Conservation (phyloP, 2,797 vertebrate genomes). For the Lithobates sylvaticus region DNA sequence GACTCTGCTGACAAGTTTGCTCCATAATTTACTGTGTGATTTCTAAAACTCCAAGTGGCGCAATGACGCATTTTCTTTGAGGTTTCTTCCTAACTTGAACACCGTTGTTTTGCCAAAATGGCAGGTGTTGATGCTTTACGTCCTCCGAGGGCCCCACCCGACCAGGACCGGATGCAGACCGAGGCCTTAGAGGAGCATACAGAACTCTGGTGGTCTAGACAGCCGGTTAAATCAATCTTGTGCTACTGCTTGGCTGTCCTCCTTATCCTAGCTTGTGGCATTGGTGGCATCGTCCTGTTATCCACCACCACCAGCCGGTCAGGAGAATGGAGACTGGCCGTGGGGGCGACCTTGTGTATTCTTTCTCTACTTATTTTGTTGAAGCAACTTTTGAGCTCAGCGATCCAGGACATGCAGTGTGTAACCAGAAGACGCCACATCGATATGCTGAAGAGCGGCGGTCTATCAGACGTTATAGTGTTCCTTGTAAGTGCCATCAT, state of each 20-base stretch:
- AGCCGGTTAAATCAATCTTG: constrained; percentile 89
- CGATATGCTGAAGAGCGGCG: constrained; percentile 90
- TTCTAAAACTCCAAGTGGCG: neutral
- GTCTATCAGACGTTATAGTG: constrained; percentile 87
- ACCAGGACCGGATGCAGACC: constrained; percentile 83
- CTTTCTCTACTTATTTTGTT: constrained; percentile 90
- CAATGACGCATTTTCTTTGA: neutral
- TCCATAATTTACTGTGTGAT: neutral
- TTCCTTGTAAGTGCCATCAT: constrained; percentile 86
- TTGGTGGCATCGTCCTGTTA: constrained; percentile 89
- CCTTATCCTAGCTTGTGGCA: constrained; percentile 89
- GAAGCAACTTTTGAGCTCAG: constrained; percentile 96
- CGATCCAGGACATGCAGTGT: constrained; percentile 98
- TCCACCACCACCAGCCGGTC: constrained; percentile 95
- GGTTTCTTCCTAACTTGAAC: neutral
- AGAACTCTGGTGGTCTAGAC: constrained; percentile 97
- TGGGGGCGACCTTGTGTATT: constrained; percentile 89
- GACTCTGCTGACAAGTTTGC: neutral
- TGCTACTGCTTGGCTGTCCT: constrained; percentile 89
- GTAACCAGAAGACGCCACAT: constrained; percentile 88
- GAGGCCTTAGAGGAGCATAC: constrained; percentile 93
- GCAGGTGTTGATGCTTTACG: constrained; percentile 83
- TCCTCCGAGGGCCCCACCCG: constrained; percentile 72
- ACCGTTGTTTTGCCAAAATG: constrained; percentile 67
- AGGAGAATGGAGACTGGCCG: constrained; percentile 92